These are phyloP conservation scores for Geotrupes spiniger DNA, from an alignment of 2,888 invertebrate species.

Conservation along the genomic window DNA sequence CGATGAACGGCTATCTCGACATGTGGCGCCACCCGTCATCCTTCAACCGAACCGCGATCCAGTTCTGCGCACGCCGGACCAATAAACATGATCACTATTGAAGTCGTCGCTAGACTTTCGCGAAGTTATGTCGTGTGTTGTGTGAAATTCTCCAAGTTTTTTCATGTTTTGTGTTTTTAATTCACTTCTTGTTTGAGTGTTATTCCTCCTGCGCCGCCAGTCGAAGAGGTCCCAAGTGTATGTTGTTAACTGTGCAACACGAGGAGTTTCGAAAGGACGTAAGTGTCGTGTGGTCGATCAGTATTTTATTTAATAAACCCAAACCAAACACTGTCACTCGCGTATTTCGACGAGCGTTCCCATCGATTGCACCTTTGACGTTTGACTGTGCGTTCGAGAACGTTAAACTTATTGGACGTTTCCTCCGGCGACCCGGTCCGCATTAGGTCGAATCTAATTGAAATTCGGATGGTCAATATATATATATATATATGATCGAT, in stretches of 20 bases:
- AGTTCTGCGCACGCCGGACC: conserved; percentile 10
- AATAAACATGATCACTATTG: conserved; percentile 19
- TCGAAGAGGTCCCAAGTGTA: neutral
- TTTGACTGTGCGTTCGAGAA: too few relatives aligned
- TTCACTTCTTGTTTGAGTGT: conserved; percentile 25
- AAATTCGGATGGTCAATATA: too few relatives aligned
- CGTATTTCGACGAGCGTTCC: too few relatives aligned
- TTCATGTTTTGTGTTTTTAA: conserved; percentile 34
- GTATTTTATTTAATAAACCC: neutral
- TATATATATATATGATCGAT: too few relatives aligned
- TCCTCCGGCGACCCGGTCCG: too few relatives aligned
- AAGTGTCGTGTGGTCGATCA: neutral
- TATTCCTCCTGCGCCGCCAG: conserved; percentile 11
- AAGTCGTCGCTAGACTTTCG: conserved; percentile 33
- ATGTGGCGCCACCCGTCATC: neutral
- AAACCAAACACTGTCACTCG: too few relatives aligned
- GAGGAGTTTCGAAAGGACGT: too few relatives aligned
- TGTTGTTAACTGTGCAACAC: too few relatives aligned
- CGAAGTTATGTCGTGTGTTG: conserved; percentile 31
- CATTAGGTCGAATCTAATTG: too few relatives aligned
- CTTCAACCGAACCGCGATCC: neutral
- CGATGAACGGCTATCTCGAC: too few relatives aligned
- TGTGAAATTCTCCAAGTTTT: conserved; percentile 28
- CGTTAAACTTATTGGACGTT: too few relatives aligned
- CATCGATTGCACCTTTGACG: too few relatives aligned